Percentiles rank a stretch among this genome's conserved stretches.
These are phyloP conservation scores for Cairina moschata DNA, from an alignment of 2,113 vertebrate genomes.

Conservation along the genomic window DNA sequence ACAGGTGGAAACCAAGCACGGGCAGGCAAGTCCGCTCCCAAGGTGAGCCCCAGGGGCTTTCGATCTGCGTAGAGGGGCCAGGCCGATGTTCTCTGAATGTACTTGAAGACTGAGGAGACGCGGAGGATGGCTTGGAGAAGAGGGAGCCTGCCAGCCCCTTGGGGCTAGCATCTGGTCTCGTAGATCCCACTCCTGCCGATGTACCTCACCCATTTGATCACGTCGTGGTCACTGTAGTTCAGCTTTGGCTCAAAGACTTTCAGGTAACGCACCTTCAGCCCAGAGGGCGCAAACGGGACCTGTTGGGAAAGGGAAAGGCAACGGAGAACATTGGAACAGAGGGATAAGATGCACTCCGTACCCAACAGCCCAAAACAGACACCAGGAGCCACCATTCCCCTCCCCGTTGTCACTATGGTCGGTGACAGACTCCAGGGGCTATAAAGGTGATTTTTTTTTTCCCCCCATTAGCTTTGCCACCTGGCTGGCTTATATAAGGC, in stretches of 20 bases:
- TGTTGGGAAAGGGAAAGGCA: conserved; percentile 51
- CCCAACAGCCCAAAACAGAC: accelerated
- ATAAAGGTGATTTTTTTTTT: not conserved
- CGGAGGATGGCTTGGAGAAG: conserved; percentile 55
- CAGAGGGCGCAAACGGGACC: conserved; percentile 98
- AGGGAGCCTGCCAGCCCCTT: not conserved
- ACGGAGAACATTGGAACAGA: not conserved
- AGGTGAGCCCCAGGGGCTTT: conserved; percentile 48
- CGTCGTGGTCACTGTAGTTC: conserved; percentile 99
- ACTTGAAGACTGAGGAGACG: conserved; percentile 56
- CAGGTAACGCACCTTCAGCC: conserved; percentile 98
- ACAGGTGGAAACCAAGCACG: not conserved
- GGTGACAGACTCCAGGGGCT: not conserved
- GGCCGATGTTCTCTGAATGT: conserved; percentile 64
- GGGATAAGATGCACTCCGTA: accelerated
- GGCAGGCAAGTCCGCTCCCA: conserved; percentile 30
- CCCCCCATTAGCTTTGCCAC: not conserved
- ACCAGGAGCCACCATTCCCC: not conserved
- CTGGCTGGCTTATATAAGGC: not conserved
- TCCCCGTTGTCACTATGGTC: not conserved
- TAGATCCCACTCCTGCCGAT: conserved; percentile 99
- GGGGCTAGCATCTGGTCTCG: conserved; percentile 95
- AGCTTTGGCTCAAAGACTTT: conserved; percentile 99
- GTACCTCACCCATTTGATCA: conserved; percentile 99
- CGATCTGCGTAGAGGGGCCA: conserved; percentile 44